Conservation (phyloP, 2,888 invertebrate species). For the Phortica magna region DNA sequence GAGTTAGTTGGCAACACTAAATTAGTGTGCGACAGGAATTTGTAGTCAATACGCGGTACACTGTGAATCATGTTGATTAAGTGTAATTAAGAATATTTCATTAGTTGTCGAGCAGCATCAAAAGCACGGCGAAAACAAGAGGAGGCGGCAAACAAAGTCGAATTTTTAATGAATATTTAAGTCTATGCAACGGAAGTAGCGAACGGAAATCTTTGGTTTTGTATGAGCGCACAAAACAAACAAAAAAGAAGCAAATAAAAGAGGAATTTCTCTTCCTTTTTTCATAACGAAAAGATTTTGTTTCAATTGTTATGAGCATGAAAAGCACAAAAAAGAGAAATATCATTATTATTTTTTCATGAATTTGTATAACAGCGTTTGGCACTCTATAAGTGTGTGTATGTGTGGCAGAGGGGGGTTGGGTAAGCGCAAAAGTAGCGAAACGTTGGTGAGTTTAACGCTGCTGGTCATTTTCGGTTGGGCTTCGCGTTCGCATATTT, state of each 20-base stretch:
- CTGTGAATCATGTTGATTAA: slow-evolving; percentile 71
- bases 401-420: too few relatives aligned
- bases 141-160: neutral
- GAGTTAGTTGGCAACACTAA: slow-evolving; percentile 65
- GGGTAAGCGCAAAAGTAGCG: too few relatives aligned
- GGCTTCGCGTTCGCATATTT: slow-evolving; percentile 61
- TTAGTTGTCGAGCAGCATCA: slow-evolving; percentile 16
- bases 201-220: neutral
- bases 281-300: too few relatives aligned
- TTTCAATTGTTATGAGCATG: too few relatives aligned
- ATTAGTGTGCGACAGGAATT: slow-evolving; percentile 62
- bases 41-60: slow-evolving; percentile 48
- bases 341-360: too few relatives aligned
- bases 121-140: neutral
- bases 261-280: too few relatives aligned
- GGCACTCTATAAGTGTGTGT: too few relatives aligned
- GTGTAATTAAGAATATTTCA: slow-evolving; percentile 73
- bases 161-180: neutral
- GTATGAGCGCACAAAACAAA: too few relatives aligned
- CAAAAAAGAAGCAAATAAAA: too few relatives aligned
- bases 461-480: neutral
- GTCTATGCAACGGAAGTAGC: neutral
- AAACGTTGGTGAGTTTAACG: too few relatives aligned
- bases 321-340: too few relatives aligned
- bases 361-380: too few relatives aligned